Evolutionary conservation across 1,140 invertebrate genomes (phyloP).

Genomic region (Habropoda laboriosa): DNA sequence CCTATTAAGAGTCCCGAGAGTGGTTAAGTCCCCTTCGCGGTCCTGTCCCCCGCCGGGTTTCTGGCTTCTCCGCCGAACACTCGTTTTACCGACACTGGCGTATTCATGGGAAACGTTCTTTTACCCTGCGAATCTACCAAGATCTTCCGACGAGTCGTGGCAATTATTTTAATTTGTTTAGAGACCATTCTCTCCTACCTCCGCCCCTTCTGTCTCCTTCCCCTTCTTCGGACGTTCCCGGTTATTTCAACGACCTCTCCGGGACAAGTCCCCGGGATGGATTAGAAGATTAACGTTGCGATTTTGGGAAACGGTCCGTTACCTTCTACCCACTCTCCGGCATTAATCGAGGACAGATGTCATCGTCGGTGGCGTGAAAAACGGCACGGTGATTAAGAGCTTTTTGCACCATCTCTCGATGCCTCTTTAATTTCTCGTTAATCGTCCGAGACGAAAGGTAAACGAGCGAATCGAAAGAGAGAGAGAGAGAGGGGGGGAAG

Average conservation of each 20-base stretch:
- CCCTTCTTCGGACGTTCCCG: neutral
- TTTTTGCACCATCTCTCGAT: conserved; percentile 3
- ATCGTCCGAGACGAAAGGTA: conserved; percentile 20
- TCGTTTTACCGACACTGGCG: conserved; percentile 49
- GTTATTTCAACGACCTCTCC: neutral
- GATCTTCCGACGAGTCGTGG: conserved; percentile 32
- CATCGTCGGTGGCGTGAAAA: conserved; percentile 18
- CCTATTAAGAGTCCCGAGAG: conserved; percentile 77
- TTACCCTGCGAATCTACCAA: neutral
- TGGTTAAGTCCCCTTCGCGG: conserved; percentile 64
- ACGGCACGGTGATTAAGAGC: conserved; percentile 20
- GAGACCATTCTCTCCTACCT: conserved; percentile 39
- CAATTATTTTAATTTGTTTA: conserved; percentile 72
- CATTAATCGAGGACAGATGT: no score
- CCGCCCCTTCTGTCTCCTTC: conserved; percentile 1
- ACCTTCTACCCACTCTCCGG: no score
- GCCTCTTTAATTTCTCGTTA: conserved; percentile 55
- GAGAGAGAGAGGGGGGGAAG: neutral
- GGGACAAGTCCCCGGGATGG: no score
- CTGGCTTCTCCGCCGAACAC: conserved; percentile 19
- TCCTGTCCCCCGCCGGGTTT: conserved; percentile 16
- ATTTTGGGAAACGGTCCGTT: neutral
- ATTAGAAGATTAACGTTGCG: neutral
- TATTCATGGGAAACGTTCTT: conserved; percentile 64
- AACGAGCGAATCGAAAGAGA: conserved; percentile 22